Base-by-base conservation (phyloP, 2,888 invertebrate species). In the Acleris sparsana region DNA sequence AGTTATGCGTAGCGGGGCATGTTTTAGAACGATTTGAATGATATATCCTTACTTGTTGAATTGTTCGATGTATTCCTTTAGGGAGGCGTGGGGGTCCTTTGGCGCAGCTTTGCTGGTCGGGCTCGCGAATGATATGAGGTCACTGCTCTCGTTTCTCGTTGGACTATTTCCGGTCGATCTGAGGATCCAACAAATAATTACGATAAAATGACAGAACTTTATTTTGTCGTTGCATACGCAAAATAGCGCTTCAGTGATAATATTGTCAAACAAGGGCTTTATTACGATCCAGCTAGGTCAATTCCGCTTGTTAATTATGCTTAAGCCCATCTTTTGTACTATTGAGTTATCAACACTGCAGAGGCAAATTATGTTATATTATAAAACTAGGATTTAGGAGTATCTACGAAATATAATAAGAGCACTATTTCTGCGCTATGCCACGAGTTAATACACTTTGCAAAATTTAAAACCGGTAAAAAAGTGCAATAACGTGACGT, bases 121-220 rank as follows among this genome's bases (percentile, higher is more conserved):
- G 82, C 95, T 96, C 20, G 94, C 86, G 79, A 96, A 96, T 16
- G 95, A 96, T 74, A 96, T 96, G 70, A 96, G 87, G 87, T 96
- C 96, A 67, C 93, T 94, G 73, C 79, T 85, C 3, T 84, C 84
- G 59, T 84, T 85, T 53, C 85, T 78, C 4, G 88, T 89, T 0
- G 91, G 90, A 70, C 93, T 88, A 20, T 88, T 81, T 62, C 90
- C 89, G 59, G 92, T 88, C 1, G 93, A 92, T 71, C 90, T 88
- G 76, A 56, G 61, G 66, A 66, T 68, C 66, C 60, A 70, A 43
- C 61, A 11, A 29, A 22, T 3, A 56, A 25, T 2, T 25, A 52
- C 3, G 44, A 39, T 39, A 17, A 18, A 13, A 1, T 6, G 2
- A 46, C 46, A 46, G 1, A 3, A 39, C 39, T 39, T 39, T 13